phyloP scores from a whole-genome alignment of 2,113 vertebrate genomes.

The Dicerorhinus sumatrensis region DNA sequence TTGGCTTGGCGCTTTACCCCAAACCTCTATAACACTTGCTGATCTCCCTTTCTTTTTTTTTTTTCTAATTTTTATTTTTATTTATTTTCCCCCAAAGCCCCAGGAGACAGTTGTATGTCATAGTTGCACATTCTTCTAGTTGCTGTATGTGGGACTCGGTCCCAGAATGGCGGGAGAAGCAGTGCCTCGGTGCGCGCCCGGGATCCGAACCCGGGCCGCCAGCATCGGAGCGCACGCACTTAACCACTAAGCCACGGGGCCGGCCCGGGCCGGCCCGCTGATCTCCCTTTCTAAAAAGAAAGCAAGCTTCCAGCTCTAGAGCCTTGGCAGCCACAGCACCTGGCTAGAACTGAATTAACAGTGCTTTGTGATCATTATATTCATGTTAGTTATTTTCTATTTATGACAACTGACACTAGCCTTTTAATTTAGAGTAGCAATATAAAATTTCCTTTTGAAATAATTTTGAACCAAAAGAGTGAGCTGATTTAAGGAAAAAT shows the following conservation, averaged over 20 bases:
- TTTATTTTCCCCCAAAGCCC: too few relatives aligned
- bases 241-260: too few relatives aligned
- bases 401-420: background rate
- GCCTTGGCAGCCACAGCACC: background rate
- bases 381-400: background rate
- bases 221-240: too few relatives aligned
- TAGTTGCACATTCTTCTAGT: too few relatives aligned
- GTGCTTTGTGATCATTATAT: background rate
- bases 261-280: too few relatives aligned
- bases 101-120: too few relatives aligned
- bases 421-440: background rate
- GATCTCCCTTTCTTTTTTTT: background rate
- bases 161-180: too few relatives aligned
- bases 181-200: too few relatives aligned
- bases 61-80: too few relatives aligned
- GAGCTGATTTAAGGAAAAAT: background rate
- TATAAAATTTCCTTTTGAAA: background rate
- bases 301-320: background rate
- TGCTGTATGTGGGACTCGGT: too few relatives aligned
- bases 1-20: background rate
- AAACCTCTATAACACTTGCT: background rate
- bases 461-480: background rate
- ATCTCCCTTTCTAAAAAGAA: background rate
- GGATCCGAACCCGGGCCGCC: too few relatives aligned
- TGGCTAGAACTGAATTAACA: background rate